Evolutionary conservation across 2,888 invertebrate genomes (phyloP), one percentile per base, ranked within the genome.

Genomic region (Drosophila mimetica): DNA sequence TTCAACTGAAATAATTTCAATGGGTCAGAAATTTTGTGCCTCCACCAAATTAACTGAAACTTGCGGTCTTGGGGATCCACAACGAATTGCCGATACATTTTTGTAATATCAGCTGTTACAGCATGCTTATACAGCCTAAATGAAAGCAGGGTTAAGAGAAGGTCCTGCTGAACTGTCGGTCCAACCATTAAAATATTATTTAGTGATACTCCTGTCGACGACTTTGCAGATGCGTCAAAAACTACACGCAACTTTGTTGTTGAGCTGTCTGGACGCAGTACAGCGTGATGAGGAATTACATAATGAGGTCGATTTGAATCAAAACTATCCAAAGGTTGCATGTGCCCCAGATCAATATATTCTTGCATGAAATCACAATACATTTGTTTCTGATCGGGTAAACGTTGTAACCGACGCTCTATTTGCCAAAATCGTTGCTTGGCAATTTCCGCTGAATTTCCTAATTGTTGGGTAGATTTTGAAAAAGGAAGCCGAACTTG

Each of bases 11-110:
- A 37, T 37, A 37, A 14, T 14, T 37, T 8, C 2, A 37, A 9
- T 1, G 16, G 37, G 8, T 16, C 4, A 16, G 9, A 16, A 16
- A 16, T 16, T 2, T 16, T 16, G 8, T 16, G 16, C 7, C 14
- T 14, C 8, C 14, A 14, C 8, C 14, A 36, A 14, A 36, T 36
- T 14, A 37, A 16, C 16, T 36, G 8, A 8, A 14, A 6, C 11
- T 39, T 39, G 18, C 18, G 18, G 11, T 18, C 1, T 5, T 11
- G 18, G 5, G 39, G 39, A 39, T 39, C 18, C 11, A 42, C n/a
- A 42, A 42, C 22, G 11, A n/a, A 42, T 42, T 22, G 22, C 42
- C n/a, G n/a, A n/a, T n/a, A 42, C 42, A 22, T 42, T 42, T 42
- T 42, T 13, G 22, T 42, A n/a, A 22, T 42, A 42, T 42, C 42